A percentile compares a stretch with the other conserved stretches of the same genome.
phyloP scores from a whole-genome alignment of 2,888 invertebrate genomes.

The Saturnia japonica region DNA sequence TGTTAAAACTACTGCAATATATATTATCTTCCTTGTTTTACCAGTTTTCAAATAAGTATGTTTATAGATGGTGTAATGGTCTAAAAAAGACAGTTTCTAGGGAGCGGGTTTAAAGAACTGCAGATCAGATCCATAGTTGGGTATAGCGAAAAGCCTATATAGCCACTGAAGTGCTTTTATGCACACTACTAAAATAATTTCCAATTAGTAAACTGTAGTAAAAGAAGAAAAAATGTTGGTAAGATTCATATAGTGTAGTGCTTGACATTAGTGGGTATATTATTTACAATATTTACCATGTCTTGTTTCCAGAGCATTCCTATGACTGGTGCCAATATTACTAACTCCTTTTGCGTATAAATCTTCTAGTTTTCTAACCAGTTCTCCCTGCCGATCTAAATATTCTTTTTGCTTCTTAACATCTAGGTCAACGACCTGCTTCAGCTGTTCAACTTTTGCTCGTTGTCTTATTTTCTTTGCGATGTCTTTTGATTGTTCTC shows the following conservation, averaged over 20 bases:
- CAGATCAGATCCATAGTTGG: neutral
- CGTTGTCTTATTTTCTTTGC: conserved; percentile 74
- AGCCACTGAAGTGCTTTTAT: neutral
- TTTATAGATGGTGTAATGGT: neutral
- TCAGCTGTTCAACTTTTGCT: conserved; percentile 66
- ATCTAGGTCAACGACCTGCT: conserved; percentile 57
- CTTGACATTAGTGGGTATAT: neutral
- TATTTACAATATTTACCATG: conserved; percentile 44
- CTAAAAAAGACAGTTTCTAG: no score
- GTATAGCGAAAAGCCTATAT: neutral
- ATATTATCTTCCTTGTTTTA: neutral
- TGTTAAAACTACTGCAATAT: no score
- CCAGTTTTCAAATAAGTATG: neutral
- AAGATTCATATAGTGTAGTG: neutral
- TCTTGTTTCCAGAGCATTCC: conserved; percentile 51
- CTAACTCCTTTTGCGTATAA: conserved; percentile 60
- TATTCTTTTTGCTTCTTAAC: conserved; percentile 64
- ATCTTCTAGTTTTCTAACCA: conserved; percentile 64
- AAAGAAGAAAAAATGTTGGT: neutral
- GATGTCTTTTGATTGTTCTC: conserved; percentile 78
- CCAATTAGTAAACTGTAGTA: no score
- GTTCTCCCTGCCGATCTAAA: conserved; percentile 62
- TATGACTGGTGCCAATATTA: conserved; percentile 66
- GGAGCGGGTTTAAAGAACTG: neutral
- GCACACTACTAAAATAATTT: no score